Base-by-base conservation (phyloP, 2,888 invertebrate species). In the Galerucella pusilla region DNA sequence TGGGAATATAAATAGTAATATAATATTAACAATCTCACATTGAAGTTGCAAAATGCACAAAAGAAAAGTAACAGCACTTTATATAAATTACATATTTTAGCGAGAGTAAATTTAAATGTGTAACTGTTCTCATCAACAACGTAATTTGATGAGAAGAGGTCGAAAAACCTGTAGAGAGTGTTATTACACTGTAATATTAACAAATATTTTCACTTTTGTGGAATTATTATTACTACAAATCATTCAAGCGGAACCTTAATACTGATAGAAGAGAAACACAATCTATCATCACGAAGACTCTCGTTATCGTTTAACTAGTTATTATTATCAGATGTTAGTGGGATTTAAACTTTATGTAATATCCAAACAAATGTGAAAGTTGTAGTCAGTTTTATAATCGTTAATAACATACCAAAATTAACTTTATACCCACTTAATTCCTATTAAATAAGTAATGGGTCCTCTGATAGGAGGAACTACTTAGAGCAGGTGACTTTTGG, bases 51-150 rank as follows among this genome's bases (percentile, higher is more conserved):
- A 46, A 65, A 65, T 42, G 10, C 35, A 63, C 10, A 42, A 42
- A 16, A 42, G 45, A 46, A 65, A 65, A 20, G 42, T 45, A 45
- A 46, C 46, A n/a, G 64, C 57, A 65, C 57, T 65, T 71, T 57
- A 57, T 57, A 57, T 45, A 71, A 71, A 71, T 71, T 71, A 57
- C 64, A 71, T 59, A 46, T 45, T 65, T 65, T 4, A 71, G 71
- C 59, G 71, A 71, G 71, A 71, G 71, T 71, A 57, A 59, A 71
- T 71, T 66, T 20, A 65, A 71, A 71, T 71, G 28, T 71, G 59
- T 71, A 71, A 71, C 65, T 71, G 59, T 71, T 71, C 71, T 71
- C 71, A 71, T 65, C 70, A 63, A 52, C 65, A 14, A 42, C 28
- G 16, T 35, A n/a, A 14, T 57, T 54, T 35, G 25, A 45, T 65